Conservation (phyloP, 2,888 invertebrate species). For the Andrena praecox region DNA sequence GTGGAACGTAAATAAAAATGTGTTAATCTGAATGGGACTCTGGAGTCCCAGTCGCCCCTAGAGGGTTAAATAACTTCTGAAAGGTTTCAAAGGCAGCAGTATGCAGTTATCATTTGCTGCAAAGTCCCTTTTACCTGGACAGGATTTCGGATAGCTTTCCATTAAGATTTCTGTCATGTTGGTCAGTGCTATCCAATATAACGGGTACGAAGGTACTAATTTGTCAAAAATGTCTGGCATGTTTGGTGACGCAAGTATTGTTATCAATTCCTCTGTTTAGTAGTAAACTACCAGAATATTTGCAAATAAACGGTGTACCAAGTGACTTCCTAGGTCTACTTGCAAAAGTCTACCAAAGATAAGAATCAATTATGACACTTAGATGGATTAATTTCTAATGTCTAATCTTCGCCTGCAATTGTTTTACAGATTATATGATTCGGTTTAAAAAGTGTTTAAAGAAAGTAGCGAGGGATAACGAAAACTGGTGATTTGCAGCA, state of each 20-base stretch:
- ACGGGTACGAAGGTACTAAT: no score
- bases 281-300: no score
- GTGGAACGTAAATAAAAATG: no score
- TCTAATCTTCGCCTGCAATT: neutral
- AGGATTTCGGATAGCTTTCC: neutral
- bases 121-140: neutral
- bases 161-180: neutral
- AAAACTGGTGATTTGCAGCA: constrained; percentile 11
- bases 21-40: no score
- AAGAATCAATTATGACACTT: neutral
- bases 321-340: neutral
- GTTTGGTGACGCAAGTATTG: no score
- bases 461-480: constrained; percentile 9
- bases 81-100: neutral
- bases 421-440: neutral
- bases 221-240: no score
- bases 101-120: neutral
- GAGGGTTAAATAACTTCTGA: neutral
- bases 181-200: no score
- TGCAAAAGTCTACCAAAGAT: no score
- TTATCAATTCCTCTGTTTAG: no score
- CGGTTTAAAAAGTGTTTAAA: neutral
- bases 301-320: no score
- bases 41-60: no score
- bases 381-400: neutral